Evolutionary conservation across 2,113 vertebrate genomes (phyloP).

Genomic region (Callopanchax toddi): DNA sequence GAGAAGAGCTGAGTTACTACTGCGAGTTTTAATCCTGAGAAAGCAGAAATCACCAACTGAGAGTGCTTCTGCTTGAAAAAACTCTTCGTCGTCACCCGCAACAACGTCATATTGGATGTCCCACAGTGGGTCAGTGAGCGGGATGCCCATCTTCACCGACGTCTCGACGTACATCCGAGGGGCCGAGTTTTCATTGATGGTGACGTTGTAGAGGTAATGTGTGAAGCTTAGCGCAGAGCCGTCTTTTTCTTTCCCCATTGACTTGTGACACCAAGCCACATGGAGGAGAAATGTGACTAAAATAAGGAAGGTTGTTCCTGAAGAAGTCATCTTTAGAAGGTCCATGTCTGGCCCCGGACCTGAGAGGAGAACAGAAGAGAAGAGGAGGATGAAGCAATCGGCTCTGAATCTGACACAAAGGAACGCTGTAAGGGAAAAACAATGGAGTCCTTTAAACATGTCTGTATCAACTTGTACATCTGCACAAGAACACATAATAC

Average conservation of each 20-base stretch:
- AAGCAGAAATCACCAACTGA: slow-evolving; percentile 92
- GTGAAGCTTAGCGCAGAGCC: slow-evolving; percentile 86
- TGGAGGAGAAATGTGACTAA: slow-evolving; percentile 71
- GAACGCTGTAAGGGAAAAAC: not conserved
- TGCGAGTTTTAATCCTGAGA: slow-evolving; percentile 89
- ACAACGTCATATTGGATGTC: slow-evolving; percentile 85
- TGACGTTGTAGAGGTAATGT: slow-evolving; percentile 89
- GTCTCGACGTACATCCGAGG: slow-evolving; percentile 91
- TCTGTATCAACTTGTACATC: slow-evolving; percentile 2
- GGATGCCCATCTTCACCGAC: slow-evolving; percentile 88
- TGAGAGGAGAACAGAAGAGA: slow-evolving; percentile 25
- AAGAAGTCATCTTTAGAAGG: slow-evolving; percentile 67
- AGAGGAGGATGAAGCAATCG: not conserved
- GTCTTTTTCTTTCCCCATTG: slow-evolving; percentile 77
- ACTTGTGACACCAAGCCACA: slow-evolving; percentile 61
- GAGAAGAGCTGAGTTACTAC: slow-evolving; percentile 85
- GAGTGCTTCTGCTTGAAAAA: slow-evolving; percentile 88
- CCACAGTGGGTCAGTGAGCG: slow-evolving; percentile 80
- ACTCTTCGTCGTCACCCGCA: slow-evolving; percentile 83
- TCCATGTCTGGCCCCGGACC: slow-evolving; percentile 55
- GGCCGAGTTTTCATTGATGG: slow-evolving; percentile 92
- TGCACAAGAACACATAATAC: slow-evolving; percentile 2
- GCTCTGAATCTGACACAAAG: not conserved
- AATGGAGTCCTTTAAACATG: not conserved
- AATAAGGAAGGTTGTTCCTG: slow-evolving; percentile 42